Evolutionary conservation across 2,113 vertebrate genomes (phyloP), one percentile per base, ranked within the genome.

Genomic region (Cyprinodon variegatus): DNA sequence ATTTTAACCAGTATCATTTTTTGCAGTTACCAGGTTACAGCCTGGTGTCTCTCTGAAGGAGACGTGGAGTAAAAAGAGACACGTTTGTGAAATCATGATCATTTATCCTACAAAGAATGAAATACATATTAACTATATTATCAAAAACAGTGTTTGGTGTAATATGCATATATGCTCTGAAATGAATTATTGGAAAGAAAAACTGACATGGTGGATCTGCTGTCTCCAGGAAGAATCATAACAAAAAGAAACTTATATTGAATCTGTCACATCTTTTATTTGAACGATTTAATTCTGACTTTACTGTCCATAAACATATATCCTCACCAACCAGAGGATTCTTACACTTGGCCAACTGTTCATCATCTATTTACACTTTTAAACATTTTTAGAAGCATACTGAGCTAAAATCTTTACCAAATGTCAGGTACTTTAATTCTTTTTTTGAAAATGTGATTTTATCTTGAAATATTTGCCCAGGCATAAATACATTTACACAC

Each of bases 211-310:
- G 50, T 20, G 8, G 50, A 57, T 57, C 20, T 9, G 20, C 20
- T 57, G 15, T 57, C 17, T 15, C 46, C 46, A 48, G 13, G 13
- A 48, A 4, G 46, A 57, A 38, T 63, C 14, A 40, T 6, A 5
- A 62, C 38, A 0, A 65, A 29, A 0, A 37, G 10, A 68, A n/a
- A 45, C 6, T 14, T 68, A 41, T 22, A 61, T 22, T 13, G 29
- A 61, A 71, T 64, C 12, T 45, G 22, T 39, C 40, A 61, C 64
- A 45, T 65, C 57, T 71, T n/a, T 83, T 38, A 36, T 37, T 64
- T 43, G 70, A 11, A 3, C 63, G 39, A 75, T 22, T 20, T 72
- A n/a, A 70, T 61, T 62, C 40, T 17, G 8, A 29, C 5, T 46
- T 46, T 5, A 53, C 43, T 63, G 46, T 48, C 43, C 20, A 43